Evolutionary conservation across 2,113 vertebrate species (phyloP), one percentile per base, ranked within the genome.

Genomic region (Microcebus murinus): DNA sequence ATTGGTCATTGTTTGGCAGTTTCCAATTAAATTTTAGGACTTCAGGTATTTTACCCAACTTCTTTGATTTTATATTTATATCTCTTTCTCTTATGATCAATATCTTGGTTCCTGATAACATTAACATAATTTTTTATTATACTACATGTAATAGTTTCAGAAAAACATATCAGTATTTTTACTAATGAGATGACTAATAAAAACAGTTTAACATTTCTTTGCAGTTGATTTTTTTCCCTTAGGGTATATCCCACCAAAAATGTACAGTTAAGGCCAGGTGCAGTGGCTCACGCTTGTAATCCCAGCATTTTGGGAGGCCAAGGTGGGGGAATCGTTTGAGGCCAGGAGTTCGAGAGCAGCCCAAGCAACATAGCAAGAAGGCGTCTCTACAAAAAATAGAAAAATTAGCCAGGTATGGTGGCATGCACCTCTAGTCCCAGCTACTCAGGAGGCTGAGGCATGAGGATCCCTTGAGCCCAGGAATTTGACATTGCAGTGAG

Each of bases 101-200:
- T 21, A 74, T 52, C 57, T 90, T 90, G n/a, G 18, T 84, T 89
- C 57, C 52, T 88, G 45, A 71, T 71, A 92, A 92, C 1, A 67
- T 70, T 79, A 83, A 91, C 29, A 45, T 90, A 55, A 79, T 18
- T 67, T 83, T 89, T 97, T 94, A 57, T 76, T 93, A 34, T 77
- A 87, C 61, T 76, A 86, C 23, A 61, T 63, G 45, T 76, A 87
- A 63, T n/a, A 27, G 8, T 85, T 85, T 85, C 50, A 65, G 12
- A 14, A 65, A 65, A 65, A 15, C 63, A 65, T 13, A 14, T 10
- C 4, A 86, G 34, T 23, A 65, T 83, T 85, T n/a, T 71, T 84
- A 91, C 57, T 89, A 81, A 74, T 61, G 36, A 96, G 87, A 93
- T 76, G 39, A 82, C 29, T 42, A 86, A 67, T 74, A 11, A 70